phyloP scores from a whole-genome alignment of 2,113 vertebrate species.

The Dipodomys spectabilis region DNA sequence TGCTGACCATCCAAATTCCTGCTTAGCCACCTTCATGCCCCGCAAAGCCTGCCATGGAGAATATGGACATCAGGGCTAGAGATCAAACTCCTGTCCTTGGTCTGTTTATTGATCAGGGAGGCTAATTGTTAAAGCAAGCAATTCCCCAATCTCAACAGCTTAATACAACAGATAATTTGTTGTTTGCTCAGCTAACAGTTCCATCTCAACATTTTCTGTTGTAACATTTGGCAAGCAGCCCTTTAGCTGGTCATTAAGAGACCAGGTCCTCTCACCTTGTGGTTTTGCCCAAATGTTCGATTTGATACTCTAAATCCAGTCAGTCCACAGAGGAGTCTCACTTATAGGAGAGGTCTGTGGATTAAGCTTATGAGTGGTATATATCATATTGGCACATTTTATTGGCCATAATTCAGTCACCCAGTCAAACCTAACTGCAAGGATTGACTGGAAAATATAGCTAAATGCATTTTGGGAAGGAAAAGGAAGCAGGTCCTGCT shows the following conservation, averaged over 20 bases:
- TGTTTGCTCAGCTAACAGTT: constrained; percentile 13
- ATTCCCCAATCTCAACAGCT: constrained; percentile 23
- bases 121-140: constrained; percentile 34
- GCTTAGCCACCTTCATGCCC: constrained; percentile 51
- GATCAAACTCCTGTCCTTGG: not conserved
- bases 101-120: constrained; percentile 14
- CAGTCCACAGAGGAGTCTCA: not conserved
- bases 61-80: not conserved
- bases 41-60: not conserved
- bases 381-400: not conserved
- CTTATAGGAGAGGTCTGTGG: not conserved
- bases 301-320: not conserved
- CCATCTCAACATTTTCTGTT: not conserved
- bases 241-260: not conserved
- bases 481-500: not conserved
- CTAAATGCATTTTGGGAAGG: not conserved
- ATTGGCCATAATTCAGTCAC: not conserved
- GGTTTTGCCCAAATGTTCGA: not conserved
- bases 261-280: not conserved
- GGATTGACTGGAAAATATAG: not conserved
- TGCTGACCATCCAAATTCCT: constrained; percentile 57
- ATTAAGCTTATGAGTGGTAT: not conserved
- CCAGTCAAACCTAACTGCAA: not conserved
- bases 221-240: not conserved
- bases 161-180: not conserved